phyloP scores from a whole-genome alignment of 2,797 vertebrate genomes.

The Etheostoma nigrum region DNA sequence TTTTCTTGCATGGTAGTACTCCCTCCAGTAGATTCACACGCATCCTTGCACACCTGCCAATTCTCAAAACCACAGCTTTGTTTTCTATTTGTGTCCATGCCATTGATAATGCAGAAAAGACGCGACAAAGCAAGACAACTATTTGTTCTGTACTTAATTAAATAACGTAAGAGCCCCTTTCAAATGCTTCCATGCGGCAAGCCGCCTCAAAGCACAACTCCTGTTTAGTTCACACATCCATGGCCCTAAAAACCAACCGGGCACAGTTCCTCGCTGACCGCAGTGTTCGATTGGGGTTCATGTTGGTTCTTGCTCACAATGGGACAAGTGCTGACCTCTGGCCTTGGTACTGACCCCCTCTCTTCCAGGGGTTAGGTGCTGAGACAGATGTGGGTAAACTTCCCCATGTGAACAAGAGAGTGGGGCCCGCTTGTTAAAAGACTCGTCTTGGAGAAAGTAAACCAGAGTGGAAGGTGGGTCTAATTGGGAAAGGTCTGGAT shows the following conservation, averaged over 20 bases:
- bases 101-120: slow-evolving; percentile 81
- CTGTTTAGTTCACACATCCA: slow-evolving; percentile 82
- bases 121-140: slow-evolving; percentile 76
- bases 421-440: slow-evolving; percentile 84
- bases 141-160: slow-evolving; percentile 82
- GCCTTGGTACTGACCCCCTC: slow-evolving; percentile 80
- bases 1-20: slow-evolving; percentile 41
- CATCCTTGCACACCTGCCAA: slow-evolving; percentile 84
- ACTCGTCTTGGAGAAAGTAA: slow-evolving; percentile 74
- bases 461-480: slow-evolving; percentile 83
- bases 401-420: slow-evolving; percentile 80
- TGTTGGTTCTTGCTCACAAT: slow-evolving; percentile 86
- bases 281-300: slow-evolving; percentile 74
- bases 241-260: slow-evolving; percentile 78
- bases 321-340: slow-evolving; percentile 85
- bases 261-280: slow-evolving; percentile 74
- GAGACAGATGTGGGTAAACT: slow-evolving; percentile 90
- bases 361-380: slow-evolving; percentile 84
- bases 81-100: slow-evolving; percentile 72
- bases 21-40: slow-evolving; percentile 72
- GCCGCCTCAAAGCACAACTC: slow-evolving; percentile 77
- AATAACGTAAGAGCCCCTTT: slow-evolving; percentile 79
- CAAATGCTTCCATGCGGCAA: slow-evolving; percentile 72
- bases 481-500: slow-evolving; percentile 84
- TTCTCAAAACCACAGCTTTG: slow-evolving; percentile 75